A percentile compares a stretch with the other conserved stretches of the same genome.
phyloP scores from a whole-genome alignment of 2,888 invertebrate genomes.

The Mesorhabditis spiculigera region DNA sequence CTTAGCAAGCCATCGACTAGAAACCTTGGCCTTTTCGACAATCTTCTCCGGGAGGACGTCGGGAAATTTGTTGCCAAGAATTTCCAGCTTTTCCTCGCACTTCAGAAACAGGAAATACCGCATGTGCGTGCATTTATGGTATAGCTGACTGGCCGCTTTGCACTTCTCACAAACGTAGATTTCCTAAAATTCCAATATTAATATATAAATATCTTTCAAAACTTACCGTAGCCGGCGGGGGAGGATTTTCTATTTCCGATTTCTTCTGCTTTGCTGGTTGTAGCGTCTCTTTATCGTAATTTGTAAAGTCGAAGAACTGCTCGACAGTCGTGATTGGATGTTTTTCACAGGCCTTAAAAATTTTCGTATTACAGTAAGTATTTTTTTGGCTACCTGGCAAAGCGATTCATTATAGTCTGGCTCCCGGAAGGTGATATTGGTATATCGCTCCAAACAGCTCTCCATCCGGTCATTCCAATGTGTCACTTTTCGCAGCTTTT shows the following conservation, averaged over 20 bases:
- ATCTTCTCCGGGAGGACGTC: constrained; percentile 22
- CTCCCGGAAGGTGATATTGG: constrained; percentile 10
- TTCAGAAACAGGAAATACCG: constrained; percentile 19
- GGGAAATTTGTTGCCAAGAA: constrained; percentile 22
- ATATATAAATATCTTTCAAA: neutral
- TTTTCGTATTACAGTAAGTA: neutral
- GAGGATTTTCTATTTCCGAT: constrained; percentile 4
- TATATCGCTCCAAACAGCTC: constrained; percentile 18
- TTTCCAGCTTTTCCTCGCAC: constrained; percentile 34
- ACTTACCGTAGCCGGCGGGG: constrained; percentile 12
- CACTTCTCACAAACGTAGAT: constrained; percentile 27
- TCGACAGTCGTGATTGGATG: constrained; percentile 13
- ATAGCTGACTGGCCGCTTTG: constrained; percentile 18
- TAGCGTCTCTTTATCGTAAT: constrained; percentile 18
- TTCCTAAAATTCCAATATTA: constrained; percentile 18
- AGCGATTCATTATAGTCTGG: constrained; percentile 13
- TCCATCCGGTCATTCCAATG: constrained; percentile 13
- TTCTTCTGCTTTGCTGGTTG: constrained; percentile 10
- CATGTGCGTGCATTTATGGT: constrained; percentile 26
- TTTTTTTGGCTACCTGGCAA: constrained; percentile 16
- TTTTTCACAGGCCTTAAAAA: constrained; percentile 24
- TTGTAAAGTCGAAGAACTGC: constrained; percentile 20
- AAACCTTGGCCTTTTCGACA: constrained; percentile 24
- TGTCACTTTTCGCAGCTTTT: constrained; percentile 14
- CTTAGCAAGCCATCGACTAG: constrained; percentile 17